Percentiles rank a stretch among this genome's conserved stretches.
phyloP scores from a whole-genome alignment of 2,797 vertebrate genomes.

The Chloroceryle inda region DNA sequence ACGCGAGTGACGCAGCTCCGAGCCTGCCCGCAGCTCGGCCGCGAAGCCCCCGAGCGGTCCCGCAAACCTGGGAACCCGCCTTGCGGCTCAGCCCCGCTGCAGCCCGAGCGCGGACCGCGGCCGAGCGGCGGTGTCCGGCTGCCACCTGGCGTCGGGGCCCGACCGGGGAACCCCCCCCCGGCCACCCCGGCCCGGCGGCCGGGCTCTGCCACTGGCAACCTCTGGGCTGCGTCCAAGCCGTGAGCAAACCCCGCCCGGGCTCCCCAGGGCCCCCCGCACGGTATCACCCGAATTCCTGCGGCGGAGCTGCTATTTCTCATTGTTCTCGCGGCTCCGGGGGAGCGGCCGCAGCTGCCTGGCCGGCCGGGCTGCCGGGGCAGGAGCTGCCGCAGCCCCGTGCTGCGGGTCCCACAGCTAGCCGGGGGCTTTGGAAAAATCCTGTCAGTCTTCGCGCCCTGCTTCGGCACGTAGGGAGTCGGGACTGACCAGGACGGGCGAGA shows the following conservation, averaged over 20 bases:
- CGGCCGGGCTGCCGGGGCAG: constrained; percentile 5
- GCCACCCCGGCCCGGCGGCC: not conserved
- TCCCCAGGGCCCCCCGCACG: constrained; percentile 21
- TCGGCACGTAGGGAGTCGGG: not conserved
- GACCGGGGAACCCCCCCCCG: not conserved
- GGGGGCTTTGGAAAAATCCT: constrained; percentile 59
- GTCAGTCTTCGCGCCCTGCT: not conserved
- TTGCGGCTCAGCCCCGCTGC: too few relatives aligned
- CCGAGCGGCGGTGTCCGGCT: constrained; percentile 32
- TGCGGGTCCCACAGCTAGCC: constrained; percentile 8
- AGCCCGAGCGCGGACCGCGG: too few relatives aligned
- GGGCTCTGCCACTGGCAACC: not conserved
- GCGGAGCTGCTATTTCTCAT: constrained; percentile 60
- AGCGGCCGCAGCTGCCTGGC: constrained; percentile 7
- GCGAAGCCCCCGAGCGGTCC: not conserved
- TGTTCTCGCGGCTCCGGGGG: constrained; percentile 54
- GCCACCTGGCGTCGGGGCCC: constrained; percentile 44
- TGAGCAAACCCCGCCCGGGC: constrained; percentile 18
- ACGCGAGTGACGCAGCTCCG: not conserved
- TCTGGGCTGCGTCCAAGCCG: not conserved
- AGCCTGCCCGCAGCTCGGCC: not conserved
- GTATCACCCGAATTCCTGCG: constrained; percentile 66
- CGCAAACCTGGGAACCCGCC: not conserved
- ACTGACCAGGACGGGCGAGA: not conserved
- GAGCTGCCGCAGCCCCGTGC: constrained; percentile 8